Base-by-base conservation (phyloP, 2,113 vertebrate species). In the Entelurus aequoreus region DNA sequence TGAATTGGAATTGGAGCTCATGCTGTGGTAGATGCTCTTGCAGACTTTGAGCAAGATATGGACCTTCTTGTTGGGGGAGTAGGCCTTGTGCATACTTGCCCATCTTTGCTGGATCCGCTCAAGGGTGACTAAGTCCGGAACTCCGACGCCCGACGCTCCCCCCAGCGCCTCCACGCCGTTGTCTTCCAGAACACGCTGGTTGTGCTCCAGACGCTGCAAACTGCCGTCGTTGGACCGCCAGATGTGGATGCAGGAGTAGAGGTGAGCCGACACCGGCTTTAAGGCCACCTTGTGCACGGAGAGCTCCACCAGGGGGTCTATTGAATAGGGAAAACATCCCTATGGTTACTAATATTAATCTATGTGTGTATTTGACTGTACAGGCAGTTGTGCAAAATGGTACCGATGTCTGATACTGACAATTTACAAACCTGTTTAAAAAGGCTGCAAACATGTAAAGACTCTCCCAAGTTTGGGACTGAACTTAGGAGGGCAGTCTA, bases 51-150 rank as follows among this genome's bases (percentile, higher is more conserved):
- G 90, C 62, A 95, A 80, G 1, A 87, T 84, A 1, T 88, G 66
- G 71, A 93, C 91, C 76, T 94, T 94, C 84, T 91, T 93, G 77
- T 90, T 91, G 0, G 94, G 94, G 1, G 91, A 92, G 68, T 93
- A 93, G 8, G 88, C 72, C 8, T 81, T 74, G 15, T 94, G 93
- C 80, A 96, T 89, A 15, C 68, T 71, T 0, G 12, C 65, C 60
- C 93, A 91, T 60, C 74, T 89, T 52, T 87, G 73, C 69, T 90
- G 92, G 68, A 95, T 93, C 37, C 88, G 90, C 65, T 93, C 90
- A 66, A 92, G 62, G 56, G 67, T 68, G 38, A 76, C 37, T 0
- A 80, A 9, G 35, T 93, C 92, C 0, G 91, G 92, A 28, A 92
- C 71, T 12, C 90, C 80, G 1, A 78, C 86, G n/a, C 87, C 73